Evolutionary conservation across 2,888 invertebrate genomes (phyloP).

Genomic region (Nomada ruficornis): DNA sequence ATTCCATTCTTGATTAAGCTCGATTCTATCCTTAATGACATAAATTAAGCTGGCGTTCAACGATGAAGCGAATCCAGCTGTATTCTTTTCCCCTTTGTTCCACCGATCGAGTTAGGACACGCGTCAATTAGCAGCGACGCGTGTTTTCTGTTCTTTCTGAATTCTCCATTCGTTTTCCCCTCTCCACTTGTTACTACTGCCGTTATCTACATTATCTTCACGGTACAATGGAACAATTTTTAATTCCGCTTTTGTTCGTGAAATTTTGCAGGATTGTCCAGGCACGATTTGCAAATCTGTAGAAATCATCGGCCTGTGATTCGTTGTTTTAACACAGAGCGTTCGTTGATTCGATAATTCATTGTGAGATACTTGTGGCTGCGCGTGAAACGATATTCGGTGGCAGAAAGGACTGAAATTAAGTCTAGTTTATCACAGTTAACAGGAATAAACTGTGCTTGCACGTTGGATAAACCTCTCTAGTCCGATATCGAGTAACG

Average conservation of each 20-base stretch:
- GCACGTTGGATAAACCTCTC: neutral
- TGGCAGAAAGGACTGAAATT: neutral
- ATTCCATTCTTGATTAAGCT: constrained; percentile 42
- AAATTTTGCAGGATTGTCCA: neutral
- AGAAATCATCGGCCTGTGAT: neutral
- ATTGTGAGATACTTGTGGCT: neutral
- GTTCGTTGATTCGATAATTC: too few species aligned
- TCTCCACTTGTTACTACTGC: neutral
- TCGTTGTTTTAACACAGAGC: neutral
- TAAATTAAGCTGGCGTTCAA: constrained; percentile 18
- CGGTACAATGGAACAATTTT: neutral
- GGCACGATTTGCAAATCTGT: neutral
- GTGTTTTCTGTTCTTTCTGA: constrained; percentile 9
- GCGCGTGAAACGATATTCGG: neutral
- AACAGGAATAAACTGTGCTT: neutral
- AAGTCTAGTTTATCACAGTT: neutral
- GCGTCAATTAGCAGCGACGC: constrained; percentile 5
- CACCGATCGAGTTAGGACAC: constrained; percentile 6
- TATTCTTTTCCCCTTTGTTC: neutral
- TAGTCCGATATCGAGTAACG: neutral
- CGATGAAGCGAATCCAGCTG: neutral
- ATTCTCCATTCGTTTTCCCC: neutral
- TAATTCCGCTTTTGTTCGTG: neutral
- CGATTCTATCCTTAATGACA: constrained; percentile 28
- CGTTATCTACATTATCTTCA: neutral